Base-by-base conservation (phyloP, 2,888 invertebrate species). In the Platycheirus rosarum region DNA sequence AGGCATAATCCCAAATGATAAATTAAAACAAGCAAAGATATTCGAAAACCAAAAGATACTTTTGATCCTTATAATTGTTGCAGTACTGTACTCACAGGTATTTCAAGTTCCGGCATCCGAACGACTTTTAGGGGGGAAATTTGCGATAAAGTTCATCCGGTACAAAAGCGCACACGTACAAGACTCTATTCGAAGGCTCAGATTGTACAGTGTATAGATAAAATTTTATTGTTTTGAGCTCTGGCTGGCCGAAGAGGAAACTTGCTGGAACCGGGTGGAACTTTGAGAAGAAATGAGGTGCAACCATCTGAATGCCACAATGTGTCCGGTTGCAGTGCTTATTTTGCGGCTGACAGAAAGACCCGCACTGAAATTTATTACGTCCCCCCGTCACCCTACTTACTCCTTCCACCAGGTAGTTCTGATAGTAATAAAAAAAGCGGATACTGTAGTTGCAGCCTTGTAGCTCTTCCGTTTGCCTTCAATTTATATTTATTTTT, bases 401-500 rank as follows among this genome's bases (percentile, higher is more conserved):
- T 51, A 32, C 14, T 60, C 23, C 32, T 2, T 18, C 11, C 26
- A 26, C 14, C n/a, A n/a, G n/a, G n/a, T n/a, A n/a, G n/a, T 6
- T 18, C 44, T 46, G 8, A 16, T 16, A 9, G 18, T 37, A 13
- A 20, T 37, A 9, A 8, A 18, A n/a, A 8, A 9, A n/a, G 16
- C 14, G 11, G 16, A 14, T 13, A 4, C 26, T 35, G 44, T 9
- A n/a, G n/a, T n/a, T n/a, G n/a, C n/a, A n/a, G n/a, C n/a, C n/a
- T n/a, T 13, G 42, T 85, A 85, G 85, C 86, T 85, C 85, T 87
- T 88, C 85, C 86, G 87, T n/a, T 18, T 11, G 18, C 18, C 87
- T 87, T 87, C 85, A 88, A 86, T 87, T 87, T 88, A 76, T 88
- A 88, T 89, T 88, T 89, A 89, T 89, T 88, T 87, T 70, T 57